Evolutionary conservation across 2,797 vertebrate species (phyloP).

Genomic region (Clamator glandarius): DNA sequence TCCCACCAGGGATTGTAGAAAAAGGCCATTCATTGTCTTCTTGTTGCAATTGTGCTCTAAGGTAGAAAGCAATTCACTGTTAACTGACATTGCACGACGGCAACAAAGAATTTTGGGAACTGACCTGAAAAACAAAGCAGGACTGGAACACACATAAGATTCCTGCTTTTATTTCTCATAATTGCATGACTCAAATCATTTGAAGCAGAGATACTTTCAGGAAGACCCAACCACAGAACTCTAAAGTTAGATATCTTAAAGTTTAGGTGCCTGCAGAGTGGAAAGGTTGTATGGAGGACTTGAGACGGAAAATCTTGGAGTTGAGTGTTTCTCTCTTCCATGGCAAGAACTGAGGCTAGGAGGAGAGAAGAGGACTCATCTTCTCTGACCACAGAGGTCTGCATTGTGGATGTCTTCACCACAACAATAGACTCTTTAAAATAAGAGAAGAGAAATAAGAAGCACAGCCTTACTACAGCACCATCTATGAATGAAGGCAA

Average conservation of each 20-base stretch:
- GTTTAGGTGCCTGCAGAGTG: background rate
- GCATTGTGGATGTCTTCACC: background rate
- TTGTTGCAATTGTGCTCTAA: background rate
- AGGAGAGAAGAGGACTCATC: background rate
- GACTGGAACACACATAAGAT: background rate
- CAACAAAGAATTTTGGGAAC: background rate
- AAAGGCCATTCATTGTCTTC: background rate
- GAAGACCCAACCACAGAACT: background rate
- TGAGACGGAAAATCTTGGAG: background rate
- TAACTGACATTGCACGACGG: background rate
- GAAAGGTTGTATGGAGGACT: background rate
- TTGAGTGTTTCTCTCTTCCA: background rate
- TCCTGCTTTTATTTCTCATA: background rate
- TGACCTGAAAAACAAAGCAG: background rate
- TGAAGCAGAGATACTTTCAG: background rate
- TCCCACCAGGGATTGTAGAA: background rate
- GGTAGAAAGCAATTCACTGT: background rate
- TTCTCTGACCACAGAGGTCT: background rate
- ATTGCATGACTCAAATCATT: accelerated
- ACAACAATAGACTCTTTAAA: background rate
- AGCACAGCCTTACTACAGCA: background rate
- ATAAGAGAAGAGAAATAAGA: background rate
- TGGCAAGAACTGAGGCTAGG: background rate
- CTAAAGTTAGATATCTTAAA: background rate
- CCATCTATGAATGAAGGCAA: background rate